Evolutionary conservation across 2,113 vertebrate genomes (phyloP).

Genomic region (Montifringilla adamsi): DNA sequence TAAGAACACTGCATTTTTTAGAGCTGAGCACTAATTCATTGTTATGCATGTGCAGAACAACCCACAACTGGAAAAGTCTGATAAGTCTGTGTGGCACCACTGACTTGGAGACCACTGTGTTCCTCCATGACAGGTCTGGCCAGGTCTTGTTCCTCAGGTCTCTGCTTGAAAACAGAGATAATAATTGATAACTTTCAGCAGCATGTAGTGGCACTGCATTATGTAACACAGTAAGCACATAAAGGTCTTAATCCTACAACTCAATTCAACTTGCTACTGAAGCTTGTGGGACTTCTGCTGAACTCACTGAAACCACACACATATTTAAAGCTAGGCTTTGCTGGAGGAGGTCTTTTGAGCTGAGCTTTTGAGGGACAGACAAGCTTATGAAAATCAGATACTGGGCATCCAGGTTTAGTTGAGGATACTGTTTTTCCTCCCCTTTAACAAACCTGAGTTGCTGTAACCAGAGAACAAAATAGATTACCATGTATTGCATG

Average conservation of each 20-base stretch:
- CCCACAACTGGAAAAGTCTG: accelerated
- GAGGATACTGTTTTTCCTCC: neutral
- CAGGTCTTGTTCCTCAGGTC: neutral
- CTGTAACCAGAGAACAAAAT: neutral
- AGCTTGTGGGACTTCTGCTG: neutral
- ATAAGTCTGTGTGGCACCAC: neutral
- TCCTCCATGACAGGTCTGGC: neutral
- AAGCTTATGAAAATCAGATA: neutral
- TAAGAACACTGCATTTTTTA: neutral
- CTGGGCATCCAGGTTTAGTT: neutral
- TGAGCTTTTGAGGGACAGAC: neutral
- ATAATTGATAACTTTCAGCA: neutral
- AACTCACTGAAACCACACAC: neutral
- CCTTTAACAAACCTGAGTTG: neutral
- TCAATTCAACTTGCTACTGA: neutral
- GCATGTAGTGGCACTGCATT: neutral
- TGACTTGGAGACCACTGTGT: neutral
- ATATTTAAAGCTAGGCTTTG: neutral
- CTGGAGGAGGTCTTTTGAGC: neutral
- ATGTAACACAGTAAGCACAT: neutral
- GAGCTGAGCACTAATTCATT: neutral
- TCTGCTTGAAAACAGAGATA: neutral
- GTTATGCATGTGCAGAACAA: neutral
- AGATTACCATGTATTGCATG: neutral
- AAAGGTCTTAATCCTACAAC: neutral